Base-by-base conservation (phyloP, 2,888 invertebrate species). In the Tenthredo notha region DNA sequence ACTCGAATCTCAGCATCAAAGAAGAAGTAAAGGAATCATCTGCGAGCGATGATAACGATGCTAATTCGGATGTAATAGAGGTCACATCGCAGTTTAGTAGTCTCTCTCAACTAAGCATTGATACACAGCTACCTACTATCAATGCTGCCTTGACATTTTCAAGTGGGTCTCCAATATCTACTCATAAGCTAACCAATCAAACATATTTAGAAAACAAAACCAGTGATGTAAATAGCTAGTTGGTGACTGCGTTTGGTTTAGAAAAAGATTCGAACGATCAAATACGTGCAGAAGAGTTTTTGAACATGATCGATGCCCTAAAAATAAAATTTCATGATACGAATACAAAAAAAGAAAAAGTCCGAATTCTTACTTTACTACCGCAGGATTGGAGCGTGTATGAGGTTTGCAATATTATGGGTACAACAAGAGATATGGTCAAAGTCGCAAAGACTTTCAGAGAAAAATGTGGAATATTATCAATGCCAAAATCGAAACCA, bases 391-490 rank as follows among this genome's bases (percentile, higher is more conserved):
- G 70, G 70, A 84, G 84, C 33, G 18, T 9, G 0, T 70, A 84
- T 72, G 72, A 84, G 50, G 29, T 84, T 72, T 70, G 47, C n/a
- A 6, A 84, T 50, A 47, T 84, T 0, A 84, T 70, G 84, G 50
- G 70, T 33, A 12, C 37, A 70, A 70, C 47, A 84, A 70, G 40
- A 12, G 15, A 84, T 25, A 70, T 84, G 47, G 84, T 47, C 0
- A 84, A 50, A 72, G 50, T 43, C 12, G 43, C 84, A 12, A 84
- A 84, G 72, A 40, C 70, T 72, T 72, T 84, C 3, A n/a, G 70
- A 50, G 70, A 84, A 70, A 29, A 50, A 72, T 10, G 43, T 18
- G 84, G 84, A 72, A 84, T 84, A 50, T 84, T 67, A 50, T 84
- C 72, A 50, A 37, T 84, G 25, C 84, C 84, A 9, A 7, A 47